A percentile compares a stretch with the other conserved stretches of the same genome.
Evolutionary conservation across 2,113 vertebrate species (phyloP).

Genomic region (Calyptommatus sinebrachiatus): DNA sequence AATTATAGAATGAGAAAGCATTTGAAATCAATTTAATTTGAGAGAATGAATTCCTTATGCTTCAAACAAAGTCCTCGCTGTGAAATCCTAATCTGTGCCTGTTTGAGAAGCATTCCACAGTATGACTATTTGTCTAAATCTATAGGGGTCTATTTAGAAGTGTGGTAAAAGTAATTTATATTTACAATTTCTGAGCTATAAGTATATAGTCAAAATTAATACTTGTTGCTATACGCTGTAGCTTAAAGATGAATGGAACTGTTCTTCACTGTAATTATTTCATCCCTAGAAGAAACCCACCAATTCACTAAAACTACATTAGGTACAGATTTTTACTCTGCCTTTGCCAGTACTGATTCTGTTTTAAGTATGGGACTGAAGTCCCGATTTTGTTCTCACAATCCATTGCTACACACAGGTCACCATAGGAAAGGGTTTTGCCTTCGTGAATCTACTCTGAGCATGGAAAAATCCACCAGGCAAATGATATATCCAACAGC

Average conservation of each 20-base stretch:
- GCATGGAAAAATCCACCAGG: not conserved
- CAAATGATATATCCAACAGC: no score
- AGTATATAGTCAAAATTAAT: not conserved
- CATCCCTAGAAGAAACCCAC: not conserved
- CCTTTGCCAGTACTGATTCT: not conserved
- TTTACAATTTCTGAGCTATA: not conserved
- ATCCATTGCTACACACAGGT: not conserved
- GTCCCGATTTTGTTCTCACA: not conserved
- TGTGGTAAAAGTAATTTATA: not conserved
- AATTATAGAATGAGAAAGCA: not conserved
- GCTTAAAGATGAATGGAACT: not conserved
- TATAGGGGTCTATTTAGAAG: not conserved
- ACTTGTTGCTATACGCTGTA: not conserved
- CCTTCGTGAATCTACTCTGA: not conserved
- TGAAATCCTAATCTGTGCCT: not conserved
- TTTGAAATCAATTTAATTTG: conserved; percentile 16
- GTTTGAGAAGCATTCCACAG: not conserved
- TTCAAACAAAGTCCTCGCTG: not conserved
- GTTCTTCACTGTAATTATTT: not conserved
- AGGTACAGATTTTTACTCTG: not conserved
- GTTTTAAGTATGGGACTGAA: not conserved
- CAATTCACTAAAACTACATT: not conserved
- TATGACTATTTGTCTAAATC: not conserved
- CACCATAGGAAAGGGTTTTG: not conserved
- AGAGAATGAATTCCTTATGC: not conserved